Evolutionary conservation across 2,113 vertebrate genomes (phyloP).

Genomic region (Phalacrocorax carbo): DNA sequence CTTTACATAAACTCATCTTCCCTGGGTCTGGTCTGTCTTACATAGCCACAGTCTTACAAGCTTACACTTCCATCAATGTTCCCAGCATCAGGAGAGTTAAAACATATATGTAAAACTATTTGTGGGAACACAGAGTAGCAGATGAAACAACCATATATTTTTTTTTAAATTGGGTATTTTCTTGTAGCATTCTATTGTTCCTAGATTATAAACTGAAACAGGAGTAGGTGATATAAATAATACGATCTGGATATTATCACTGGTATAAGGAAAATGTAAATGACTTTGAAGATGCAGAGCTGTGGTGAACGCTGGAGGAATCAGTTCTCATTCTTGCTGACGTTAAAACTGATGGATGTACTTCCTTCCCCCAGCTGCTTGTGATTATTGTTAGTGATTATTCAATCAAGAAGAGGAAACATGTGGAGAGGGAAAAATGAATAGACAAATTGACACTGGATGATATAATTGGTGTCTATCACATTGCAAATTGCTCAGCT

Average conservation of each 20-base stretch:
- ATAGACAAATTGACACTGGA: conserved; percentile 49
- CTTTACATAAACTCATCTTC: not conserved
- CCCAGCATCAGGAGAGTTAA: not conserved
- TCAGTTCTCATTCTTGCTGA: conserved; percentile 40
- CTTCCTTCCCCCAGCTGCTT: conserved; percentile 63
- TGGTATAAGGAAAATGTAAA: not conserved
- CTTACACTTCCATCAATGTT: not conserved
- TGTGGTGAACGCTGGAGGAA: not conserved
- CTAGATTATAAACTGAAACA: not conserved
- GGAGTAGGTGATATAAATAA: not conserved
- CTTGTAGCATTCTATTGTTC: not conserved
- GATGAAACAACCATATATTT: not conserved
- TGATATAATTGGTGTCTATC: conserved; percentile 58
- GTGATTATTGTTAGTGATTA: conserved; percentile 63
- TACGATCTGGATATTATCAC: not conserved
- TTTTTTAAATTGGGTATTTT: not conserved
- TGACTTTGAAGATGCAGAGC: not conserved
- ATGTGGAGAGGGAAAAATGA: conserved; percentile 49
- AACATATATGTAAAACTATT: not conserved
- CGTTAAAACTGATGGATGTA: conserved; percentile 43
- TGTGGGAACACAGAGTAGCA: not conserved
- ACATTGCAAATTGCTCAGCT: conserved; percentile 34
- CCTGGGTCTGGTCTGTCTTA: not conserved
- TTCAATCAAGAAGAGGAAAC: conserved; percentile 56
- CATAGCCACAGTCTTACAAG: not conserved